phyloP scores from a whole-genome alignment of 2,888 invertebrate species.

The Nymphalis polychloros region DNA sequence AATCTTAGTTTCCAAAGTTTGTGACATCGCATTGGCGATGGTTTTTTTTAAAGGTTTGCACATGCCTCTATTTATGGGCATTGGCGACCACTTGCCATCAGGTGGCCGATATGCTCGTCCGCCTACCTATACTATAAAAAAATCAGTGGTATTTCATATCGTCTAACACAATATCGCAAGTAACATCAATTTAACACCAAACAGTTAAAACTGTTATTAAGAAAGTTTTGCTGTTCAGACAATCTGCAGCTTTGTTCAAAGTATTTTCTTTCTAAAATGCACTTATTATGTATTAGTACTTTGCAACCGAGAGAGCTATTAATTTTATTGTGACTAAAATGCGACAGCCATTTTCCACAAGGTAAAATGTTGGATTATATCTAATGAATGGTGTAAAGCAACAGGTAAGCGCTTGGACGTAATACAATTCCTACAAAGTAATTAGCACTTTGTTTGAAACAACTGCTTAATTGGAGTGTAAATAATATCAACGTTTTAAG shows the following conservation, averaged over 20 bases:
- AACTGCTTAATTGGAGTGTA: not conserved
- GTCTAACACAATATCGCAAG: not conserved
- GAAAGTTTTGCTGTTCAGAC: not conserved
- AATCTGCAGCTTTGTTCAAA: not conserved
- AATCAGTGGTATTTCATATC: not conserved
- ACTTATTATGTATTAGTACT: slow-evolving; percentile 12
- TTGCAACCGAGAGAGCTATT: slow-evolving; percentile 19
- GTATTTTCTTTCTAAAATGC: slow-evolving; percentile 13
- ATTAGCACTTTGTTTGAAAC: slow-evolving; percentile 2
- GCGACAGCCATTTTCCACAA: slow-evolving; percentile 12
- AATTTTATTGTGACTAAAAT: slow-evolving; percentile 21
- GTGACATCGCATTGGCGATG: not conserved
- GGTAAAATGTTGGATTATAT: slow-evolving; percentile 21
- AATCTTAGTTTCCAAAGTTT: too few species aligned
- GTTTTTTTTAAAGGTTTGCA: too few species aligned
- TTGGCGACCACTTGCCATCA: too few species aligned
- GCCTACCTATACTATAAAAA: too few species aligned
- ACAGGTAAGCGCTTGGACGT: slow-evolving; percentile 13
- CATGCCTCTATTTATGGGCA: too few species aligned
- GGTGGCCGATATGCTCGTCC: too few species aligned
- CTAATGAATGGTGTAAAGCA: slow-evolving; percentile 18
- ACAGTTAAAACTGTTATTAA: slow-evolving; percentile 6
- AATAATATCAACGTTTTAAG: not conserved
- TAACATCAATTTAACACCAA: slow-evolving; percentile 5
- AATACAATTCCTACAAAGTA: slow-evolving; percentile 7